Evolutionary conservation across 2,888 invertebrate species (phyloP), one percentile per base, ranked within the genome.

Genomic region (Drosophila paramelanica): DNA sequence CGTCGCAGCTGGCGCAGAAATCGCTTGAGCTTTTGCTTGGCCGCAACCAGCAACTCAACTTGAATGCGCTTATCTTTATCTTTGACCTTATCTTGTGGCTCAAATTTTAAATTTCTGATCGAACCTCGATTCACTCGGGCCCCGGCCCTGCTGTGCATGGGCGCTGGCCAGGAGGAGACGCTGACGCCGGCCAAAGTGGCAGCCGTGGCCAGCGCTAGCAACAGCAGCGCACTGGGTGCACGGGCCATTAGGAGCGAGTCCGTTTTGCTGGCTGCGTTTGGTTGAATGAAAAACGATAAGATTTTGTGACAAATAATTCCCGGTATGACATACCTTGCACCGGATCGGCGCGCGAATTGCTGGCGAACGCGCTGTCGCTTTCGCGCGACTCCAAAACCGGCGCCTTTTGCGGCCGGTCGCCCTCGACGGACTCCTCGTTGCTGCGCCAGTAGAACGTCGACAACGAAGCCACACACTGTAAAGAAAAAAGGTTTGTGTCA

Each of bases 401-500:
- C 42, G 95, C 94, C 91, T 94, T 94, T 89, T 94, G 94, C 67
- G 95, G 94, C 71, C 94, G 92, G 88, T 95, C 95, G 53, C 95
- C 95, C 91, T 95, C 95, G 71, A 96, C 95, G 89, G 95, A 95
- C 91, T 95, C 95, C 92, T 96, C 96, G 92, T 96, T 96, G 91
- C 95, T 95, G 87, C 94, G 94, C 94, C 95, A 95, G 92, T 96
- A 96, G 77, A 96, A 94, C 49, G 95, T 94, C 73, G 95, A 95
- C 81, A 96, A 94, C 75, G 94, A 94, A 53, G 96, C 96, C 88
- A 95, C 93, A 92, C 96, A 96, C 93, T 93, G 77, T 33, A 69
- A 13, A 10, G n/a, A n/a, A 10, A 10, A 0, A 14, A 11, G n/a
- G n/a, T n/a, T n/a, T 42, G 10, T 33, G 5, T 11, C 25, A 13